Evolutionary conservation across 2,888 invertebrate genomes (phyloP), one percentile per base, ranked within the genome.

Genomic region (Emmelina monodactyla): DNA sequence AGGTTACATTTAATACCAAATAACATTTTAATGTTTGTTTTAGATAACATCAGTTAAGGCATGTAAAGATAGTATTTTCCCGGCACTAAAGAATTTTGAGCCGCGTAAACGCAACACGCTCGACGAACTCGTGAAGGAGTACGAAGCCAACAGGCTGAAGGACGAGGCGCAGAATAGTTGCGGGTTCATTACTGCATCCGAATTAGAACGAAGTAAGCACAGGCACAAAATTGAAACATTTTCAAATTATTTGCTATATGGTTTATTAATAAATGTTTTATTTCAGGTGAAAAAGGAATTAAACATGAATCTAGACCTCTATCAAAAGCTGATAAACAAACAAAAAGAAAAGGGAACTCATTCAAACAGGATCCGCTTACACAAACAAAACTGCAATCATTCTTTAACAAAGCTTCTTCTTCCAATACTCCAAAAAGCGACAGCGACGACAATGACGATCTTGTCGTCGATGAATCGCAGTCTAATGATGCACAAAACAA

Each of bases 31-130:
- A n/a, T n/a, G 9, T 19, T 6, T 19, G 19, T 67, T 79, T 28
- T 48, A 89, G 88, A 81, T 88, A 56, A 64, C 85, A 16, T 64
- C 75, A 16, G 80, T 89, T 32, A 88, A 87, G 53, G 80, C 83
- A 39, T 69, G 71, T 42, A 85, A 53, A 41, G 65, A 66, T 28
- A 42, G 51, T 35, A 59, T 88, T 16, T 80, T 83, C 51, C 82
- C 85, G 5, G 55, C 75, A 22, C 58, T 88, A 15, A 73, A 78
- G 53, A 70, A 63, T 9, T 85, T 83, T 51, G 67, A 81, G 43
- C 84, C 85, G 0, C 72, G 63, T 38, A 82, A 84, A 57, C 54
- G 62, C 40, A 63, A 75, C 45, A 71, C 72, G 33, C 69, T 83
- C 33, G 53, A 68, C 62, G 73, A 58, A 59, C 82, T 61, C 55